Base-by-base conservation (phyloP, 2,113 vertebrate genomes). In the Silurus asotus region DNA sequence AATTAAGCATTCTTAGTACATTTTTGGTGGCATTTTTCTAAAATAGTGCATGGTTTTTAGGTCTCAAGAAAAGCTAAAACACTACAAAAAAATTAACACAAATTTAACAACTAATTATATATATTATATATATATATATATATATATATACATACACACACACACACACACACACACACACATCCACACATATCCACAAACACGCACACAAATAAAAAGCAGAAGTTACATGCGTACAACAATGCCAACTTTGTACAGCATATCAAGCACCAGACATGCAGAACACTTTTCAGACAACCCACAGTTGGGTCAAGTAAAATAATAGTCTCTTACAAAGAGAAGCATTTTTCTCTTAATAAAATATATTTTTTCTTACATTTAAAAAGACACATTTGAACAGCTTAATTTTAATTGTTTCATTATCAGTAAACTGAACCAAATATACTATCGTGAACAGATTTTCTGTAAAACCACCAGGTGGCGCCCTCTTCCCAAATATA, bases 261-360 rank as follows among this genome's bases (percentile, higher is more conserved):
- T 19, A 74, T 81, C 20, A 49, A 89, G 37, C 37, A 74, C 58
- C 67, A 86, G 4, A 74, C 77, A 82, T 81, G 70, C 61, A 82
- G 10, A 53, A 25, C 49, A 79, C n/a, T 83, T 70, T 64, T 62
- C 53, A 82, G 48, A 82, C 45, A 86, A 82, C 83, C 87, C 88
- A 81, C 72, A 80, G 58, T 56, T 10, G 64, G 87, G 89, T 72
- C 56, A 79, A 81, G 75, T 59, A 48, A 4, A 65, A 58, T 59
- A 67, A 17, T 14, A 0, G 58, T 90, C 89, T 90, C 89, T 90
- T 90, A 88, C 82, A 82, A 90, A 90, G 89, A 90, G 89, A 90
- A 87, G 20, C 23, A 25, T 51, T 28, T 51, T 78, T 11, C 64
- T 25, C 48, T 82, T 8, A 81, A 53, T 64, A 53, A 82, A 65